Percentiles rank a stretch among this genome's conserved stretches.
Conservation (phyloP, 2,113 vertebrate genomes). For the Oreochromis spilurus region DNA sequence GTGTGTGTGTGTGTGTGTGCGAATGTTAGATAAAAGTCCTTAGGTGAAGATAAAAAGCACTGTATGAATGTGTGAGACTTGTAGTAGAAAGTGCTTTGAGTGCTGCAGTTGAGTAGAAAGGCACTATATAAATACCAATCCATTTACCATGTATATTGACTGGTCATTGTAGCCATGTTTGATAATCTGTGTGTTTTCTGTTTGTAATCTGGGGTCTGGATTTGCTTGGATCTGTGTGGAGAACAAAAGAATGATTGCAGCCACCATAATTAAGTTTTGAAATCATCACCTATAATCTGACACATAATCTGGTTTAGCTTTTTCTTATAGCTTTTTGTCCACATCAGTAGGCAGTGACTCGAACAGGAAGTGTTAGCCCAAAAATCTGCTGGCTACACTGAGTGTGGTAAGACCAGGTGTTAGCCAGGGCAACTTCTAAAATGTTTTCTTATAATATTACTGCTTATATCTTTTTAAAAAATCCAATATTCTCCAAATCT, state of each 20-base stretch:
- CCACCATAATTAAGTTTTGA: not conserved
- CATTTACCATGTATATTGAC: not conserved
- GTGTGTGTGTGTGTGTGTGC: not conserved
- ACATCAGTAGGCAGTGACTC: not conserved
- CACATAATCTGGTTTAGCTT: not conserved
- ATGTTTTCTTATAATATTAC: not conserved
- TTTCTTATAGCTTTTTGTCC: not conserved
- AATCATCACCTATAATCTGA: not conserved
- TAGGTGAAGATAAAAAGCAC: not conserved
- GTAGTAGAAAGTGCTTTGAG: not conserved
- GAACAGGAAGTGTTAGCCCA: not conserved
- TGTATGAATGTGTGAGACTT: not conserved
- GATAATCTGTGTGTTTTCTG: not conserved
- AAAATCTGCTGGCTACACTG: not conserved
- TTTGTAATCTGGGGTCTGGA: not conserved
- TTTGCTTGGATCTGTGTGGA: not conserved
- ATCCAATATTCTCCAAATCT: not conserved
- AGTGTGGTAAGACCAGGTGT: not conserved
- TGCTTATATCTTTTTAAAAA: not conserved
- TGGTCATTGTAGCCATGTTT: not conserved
- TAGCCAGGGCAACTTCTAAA: not conserved
- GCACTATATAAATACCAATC: not conserved
- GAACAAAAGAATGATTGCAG: not conserved
- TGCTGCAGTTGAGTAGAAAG: not conserved
- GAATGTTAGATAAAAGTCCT: not conserved